Base-by-base conservation (phyloP, 2,113 vertebrate genomes). In the Catharus fuscescens region DNA sequence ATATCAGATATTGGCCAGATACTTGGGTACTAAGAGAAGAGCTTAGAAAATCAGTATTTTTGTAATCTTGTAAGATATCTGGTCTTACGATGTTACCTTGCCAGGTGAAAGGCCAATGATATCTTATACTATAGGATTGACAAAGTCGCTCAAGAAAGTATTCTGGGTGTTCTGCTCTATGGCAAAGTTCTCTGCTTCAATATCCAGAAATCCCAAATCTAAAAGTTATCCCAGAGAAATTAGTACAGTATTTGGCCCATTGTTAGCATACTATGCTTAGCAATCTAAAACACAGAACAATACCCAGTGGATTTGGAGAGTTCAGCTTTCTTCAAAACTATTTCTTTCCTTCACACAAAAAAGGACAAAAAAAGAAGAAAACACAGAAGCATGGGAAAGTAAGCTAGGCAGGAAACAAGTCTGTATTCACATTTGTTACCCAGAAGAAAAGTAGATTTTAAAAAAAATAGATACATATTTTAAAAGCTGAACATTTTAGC, bases 381-480 rank as follows among this genome's bases (percentile, higher is more conserved):
- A 84, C 57, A 85, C 3, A 10, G 56, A 91, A 74, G 89, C 95
- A 92, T 96, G 95, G 96, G 95, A 97, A 97, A 95, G 91, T 81
- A 92, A 91, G 76, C 72, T n/a, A 81, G 77, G 83, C 92, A 95
- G 95, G 95, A 97, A 97, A 88, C 81, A 95, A 93, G 80, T 60
- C 42, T 83, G 80, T 83, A 84, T 92, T 93, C 80, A 91, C 73
- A 92, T 93, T 97, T 93, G 77, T 95, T 95, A 84, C 57, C 36
- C 80, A 81, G 44, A 89, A 94, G 48, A 93, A 92, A 93, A 93
- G 74, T 84, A 84, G 14, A 74, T 87, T 80, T 82, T 0, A 25
- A 71, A 89, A 67, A 67, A 85, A 20, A 56, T 23, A 59, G 3
- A 61, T 21, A 70, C 24, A 38, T 80, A 66, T 78, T 91, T 76